phyloP scores from a whole-genome alignment of 2,888 invertebrate genomes.

The Muschampia plurimacula region DNA sequence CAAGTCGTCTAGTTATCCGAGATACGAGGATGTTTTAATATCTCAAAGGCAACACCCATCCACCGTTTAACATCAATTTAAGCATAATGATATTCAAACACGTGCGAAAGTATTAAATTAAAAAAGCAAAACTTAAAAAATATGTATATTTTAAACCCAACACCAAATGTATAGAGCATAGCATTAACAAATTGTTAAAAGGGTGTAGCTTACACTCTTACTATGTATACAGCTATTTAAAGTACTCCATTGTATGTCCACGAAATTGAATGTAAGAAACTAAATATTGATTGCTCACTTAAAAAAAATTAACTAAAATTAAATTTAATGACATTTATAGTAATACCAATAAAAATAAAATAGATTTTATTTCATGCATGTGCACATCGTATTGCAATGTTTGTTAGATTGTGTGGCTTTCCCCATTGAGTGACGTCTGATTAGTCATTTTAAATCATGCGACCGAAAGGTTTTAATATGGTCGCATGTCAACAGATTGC shows the following conservation, averaged over 20 bases:
- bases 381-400: not conserved
- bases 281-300: not conserved
- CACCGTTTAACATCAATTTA: constrained; percentile 44
- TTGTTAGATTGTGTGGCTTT: not conserved
- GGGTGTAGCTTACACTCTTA: not conserved
- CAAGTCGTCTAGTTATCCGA: constrained; percentile 46
- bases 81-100: constrained; percentile 29
- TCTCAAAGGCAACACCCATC: constrained; percentile 47
- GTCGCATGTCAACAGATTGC: not conserved
- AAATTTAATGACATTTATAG: not conserved
- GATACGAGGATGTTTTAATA: constrained; percentile 36
- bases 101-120: constrained; percentile 61
- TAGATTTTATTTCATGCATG: not conserved
- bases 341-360: too few relatives aligned
- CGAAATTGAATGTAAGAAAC: not conserved
- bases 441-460: not conserved
- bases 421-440: not conserved
- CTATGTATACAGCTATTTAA: too few relatives aligned
- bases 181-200: not conserved
- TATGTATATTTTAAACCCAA: constrained; percentile 37
- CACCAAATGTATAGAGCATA: not conserved
- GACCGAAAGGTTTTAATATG: not conserved
- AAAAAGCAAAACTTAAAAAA: constrained; percentile 48
- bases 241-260: not conserved
- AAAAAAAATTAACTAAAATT: not conserved